These are phyloP conservation scores for Cherax destructor DNA, from an alignment of 1,140 invertebrate species.

Conservation along the genomic window DNA sequence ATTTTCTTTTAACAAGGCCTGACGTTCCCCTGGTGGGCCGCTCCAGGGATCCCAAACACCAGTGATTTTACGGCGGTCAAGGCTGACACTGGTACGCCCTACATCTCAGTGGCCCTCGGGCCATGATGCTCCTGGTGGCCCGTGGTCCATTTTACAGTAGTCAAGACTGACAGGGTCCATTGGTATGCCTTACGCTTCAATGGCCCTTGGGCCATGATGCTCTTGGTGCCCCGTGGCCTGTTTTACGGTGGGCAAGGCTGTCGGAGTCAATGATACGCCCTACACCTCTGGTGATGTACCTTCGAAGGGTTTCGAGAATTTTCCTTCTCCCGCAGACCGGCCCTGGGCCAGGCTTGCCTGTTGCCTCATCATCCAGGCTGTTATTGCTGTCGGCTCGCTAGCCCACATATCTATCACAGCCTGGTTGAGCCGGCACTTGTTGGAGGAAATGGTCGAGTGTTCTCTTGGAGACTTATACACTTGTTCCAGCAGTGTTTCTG, in stretches of 20 bases:
- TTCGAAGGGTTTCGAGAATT: no score
- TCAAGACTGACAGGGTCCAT: not conserved
- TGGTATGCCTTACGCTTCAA: not conserved
- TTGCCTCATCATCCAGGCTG: no score
- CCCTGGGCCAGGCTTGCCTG: no score
- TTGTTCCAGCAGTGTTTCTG: no score
- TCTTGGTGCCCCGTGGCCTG: not conserved
- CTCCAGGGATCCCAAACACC: conserved; percentile 46
- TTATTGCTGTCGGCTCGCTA: no score
- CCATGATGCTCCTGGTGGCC: no score
- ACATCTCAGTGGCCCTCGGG: not conserved
- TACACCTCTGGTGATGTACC: not conserved
- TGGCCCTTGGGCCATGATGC: not conserved
- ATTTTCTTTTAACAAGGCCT: conserved; percentile 63
- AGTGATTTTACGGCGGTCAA: conserved; percentile 42
- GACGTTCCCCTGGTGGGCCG: conserved; percentile 37
- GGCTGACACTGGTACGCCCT: not conserved
- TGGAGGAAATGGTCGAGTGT: no score
- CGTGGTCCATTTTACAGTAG: not conserved
- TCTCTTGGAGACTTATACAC: no score
- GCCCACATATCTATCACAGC: no score
- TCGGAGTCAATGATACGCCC: not conserved
- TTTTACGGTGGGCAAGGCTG: not conserved
- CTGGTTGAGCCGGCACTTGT: no score
- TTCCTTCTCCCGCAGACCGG: no score